Evolutionary conservation across 2,888 invertebrate species (phyloP).

Genomic region (Hymenopus coronatus): DNA sequence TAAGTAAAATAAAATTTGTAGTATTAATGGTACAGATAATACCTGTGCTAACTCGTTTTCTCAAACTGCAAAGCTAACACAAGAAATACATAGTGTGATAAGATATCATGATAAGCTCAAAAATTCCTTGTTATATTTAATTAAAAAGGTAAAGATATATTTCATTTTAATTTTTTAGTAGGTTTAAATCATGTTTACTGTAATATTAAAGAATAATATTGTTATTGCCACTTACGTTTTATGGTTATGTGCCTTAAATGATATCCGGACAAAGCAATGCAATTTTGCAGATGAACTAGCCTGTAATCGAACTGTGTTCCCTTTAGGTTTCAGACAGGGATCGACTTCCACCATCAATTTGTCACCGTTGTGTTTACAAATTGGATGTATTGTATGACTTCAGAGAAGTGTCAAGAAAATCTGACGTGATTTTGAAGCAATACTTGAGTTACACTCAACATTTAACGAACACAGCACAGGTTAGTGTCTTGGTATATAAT

Average conservation of each 20-base stretch:
- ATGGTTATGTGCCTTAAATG: not conserved
- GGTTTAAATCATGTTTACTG: not conserved
- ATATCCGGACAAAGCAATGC: not conserved
- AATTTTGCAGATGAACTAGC: not conserved
- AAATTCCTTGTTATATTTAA: not conserved
- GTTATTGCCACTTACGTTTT: not conserved
- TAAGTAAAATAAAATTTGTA: slow-evolving; percentile 51
- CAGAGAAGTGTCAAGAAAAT: slow-evolving; percentile 71
- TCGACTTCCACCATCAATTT: slow-evolving; percentile 73
- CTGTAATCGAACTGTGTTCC: not conserved
- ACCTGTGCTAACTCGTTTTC: not conserved
- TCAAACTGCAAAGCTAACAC: not conserved
- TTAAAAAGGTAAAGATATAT: not conserved
- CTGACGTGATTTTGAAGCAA: slow-evolving; percentile 71
- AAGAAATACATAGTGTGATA: not conserved
- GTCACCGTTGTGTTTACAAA: slow-evolving; percentile 72
- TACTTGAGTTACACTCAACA: slow-evolving; percentile 72
- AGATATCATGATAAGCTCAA: not conserved
- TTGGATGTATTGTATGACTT: slow-evolving; percentile 74
- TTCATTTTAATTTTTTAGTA: not conserved
- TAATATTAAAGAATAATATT: not conserved
- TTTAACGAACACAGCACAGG: slow-evolving; percentile 61
- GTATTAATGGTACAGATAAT: slow-evolving; percentile 25
- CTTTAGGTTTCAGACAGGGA: slow-evolving; percentile 73
- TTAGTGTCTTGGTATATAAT: slow-evolving; percentile 44